Conservation (phyloP, 2,797 vertebrate species). For the Poeciliopsis gracilis region DNA sequence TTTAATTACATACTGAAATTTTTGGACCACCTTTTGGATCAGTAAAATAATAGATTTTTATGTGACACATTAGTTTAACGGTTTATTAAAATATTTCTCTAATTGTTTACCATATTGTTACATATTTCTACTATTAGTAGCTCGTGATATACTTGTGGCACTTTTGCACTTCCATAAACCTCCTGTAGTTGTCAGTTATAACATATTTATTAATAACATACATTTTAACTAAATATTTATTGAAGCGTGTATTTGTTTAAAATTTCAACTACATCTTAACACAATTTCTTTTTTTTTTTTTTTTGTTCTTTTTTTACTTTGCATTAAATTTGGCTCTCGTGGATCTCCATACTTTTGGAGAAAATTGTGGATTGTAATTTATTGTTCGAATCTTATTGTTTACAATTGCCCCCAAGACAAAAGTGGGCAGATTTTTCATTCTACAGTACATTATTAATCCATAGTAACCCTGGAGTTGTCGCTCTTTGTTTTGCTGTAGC, state of each 20-base stretch:
- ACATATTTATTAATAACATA: neutral
- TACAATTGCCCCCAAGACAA: constrained; percentile 8
- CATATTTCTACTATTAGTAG: neutral
- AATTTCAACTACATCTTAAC: neutral
- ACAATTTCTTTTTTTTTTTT: neutral
- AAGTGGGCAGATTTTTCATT: constrained; percentile 17
- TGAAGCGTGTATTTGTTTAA: neutral
- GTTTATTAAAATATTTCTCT: neutral
- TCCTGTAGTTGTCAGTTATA: neutral
- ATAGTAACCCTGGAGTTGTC: constrained; percentile 16
- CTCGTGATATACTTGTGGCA: neutral
- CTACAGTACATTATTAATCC: constrained; percentile 14
- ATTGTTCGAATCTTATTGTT: constrained; percentile 18
- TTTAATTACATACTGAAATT: neutral
- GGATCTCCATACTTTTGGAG: neutral
- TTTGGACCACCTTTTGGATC: neutral
- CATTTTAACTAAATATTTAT: neutral
- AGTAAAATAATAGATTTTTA: neutral
- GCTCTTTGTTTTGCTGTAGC: constrained; percentile 1
- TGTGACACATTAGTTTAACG: neutral
- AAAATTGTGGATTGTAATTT: neutral
- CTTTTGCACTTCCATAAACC: neutral
- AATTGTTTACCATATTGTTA: neutral
- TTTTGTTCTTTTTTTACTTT: rapidly evolving
- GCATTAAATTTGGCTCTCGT: neutral